A percentile compares a stretch with the other conserved stretches of the same genome.
Evolutionary conservation across 2,113 vertebrate genomes (phyloP).

Genomic region (Gymnobelideus leadbeateri): DNA sequence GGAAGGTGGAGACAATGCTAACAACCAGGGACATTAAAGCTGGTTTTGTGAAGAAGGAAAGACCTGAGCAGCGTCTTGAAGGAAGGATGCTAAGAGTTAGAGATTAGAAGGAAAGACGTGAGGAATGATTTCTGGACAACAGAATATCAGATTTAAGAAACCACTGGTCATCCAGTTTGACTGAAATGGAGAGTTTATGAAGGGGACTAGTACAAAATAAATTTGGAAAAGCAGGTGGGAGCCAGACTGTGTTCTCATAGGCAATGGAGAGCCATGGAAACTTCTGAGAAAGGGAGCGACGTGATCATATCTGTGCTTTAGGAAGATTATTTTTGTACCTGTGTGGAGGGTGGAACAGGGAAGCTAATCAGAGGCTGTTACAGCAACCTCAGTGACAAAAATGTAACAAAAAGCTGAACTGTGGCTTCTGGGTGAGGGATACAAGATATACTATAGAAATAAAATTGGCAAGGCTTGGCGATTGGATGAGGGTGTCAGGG

Average conservation of each 20-base stretch:
- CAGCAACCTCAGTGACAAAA: not conserved
- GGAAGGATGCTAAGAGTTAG: not conserved
- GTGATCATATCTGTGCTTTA: not conserved
- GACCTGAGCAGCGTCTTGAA: not conserved
- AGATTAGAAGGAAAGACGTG: not conserved
- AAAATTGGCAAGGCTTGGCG: not conserved
- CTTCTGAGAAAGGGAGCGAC: not conserved
- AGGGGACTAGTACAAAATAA: not conserved
- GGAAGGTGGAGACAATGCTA: not conserved
- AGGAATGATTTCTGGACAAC: not conserved
- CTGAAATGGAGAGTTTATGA: not conserved
- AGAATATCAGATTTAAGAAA: not conserved
- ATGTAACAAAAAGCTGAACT: not conserved
- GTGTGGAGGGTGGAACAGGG: not conserved
- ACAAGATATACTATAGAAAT: not conserved
- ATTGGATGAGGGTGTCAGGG: not conserved
- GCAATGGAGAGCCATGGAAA: not conserved
- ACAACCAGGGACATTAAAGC: not conserved
- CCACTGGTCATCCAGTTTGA: not conserved
- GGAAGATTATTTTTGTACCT: not conserved
- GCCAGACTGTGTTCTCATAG: not conserved
- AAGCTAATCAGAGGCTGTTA: not conserved
- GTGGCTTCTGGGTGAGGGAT: not conserved
- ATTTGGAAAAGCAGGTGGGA: not conserved
- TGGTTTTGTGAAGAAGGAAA: not conserved